These are phyloP conservation scores for Palaemon carinicauda DNA, from an alignment of 1,140 invertebrate species.

Conservation along the genomic window DNA sequence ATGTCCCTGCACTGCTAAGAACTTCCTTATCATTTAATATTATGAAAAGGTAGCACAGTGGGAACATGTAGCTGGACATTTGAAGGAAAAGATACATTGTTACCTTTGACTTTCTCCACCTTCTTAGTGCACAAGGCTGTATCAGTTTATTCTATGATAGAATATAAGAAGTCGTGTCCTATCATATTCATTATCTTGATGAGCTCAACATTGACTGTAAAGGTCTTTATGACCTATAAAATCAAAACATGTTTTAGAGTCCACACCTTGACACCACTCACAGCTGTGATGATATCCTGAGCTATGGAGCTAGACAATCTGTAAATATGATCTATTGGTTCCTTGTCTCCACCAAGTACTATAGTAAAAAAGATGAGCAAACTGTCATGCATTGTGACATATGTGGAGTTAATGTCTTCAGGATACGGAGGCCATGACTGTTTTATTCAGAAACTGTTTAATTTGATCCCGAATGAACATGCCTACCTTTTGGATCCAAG, in stretches of 20 bases:
- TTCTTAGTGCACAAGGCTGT: conserved; percentile 22
- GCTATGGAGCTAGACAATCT: too few relatives aligned
- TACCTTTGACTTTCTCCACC: background rate
- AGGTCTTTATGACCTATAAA: background rate
- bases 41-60: background rate
- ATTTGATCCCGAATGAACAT: too few relatives aligned
- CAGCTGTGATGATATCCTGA: background rate
- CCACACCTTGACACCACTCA: background rate
- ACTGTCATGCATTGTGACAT: too few relatives aligned
- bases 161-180: background rate
- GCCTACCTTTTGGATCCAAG: too few relatives aligned
- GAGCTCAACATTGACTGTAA: conserved; percentile 26
- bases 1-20: background rate
- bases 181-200: conserved; percentile 2
- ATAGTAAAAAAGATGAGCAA: too few relatives aligned
- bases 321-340: too few relatives aligned
- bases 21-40: conserved; percentile 12
- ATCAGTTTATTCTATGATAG: background rate
- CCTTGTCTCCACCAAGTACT: too few relatives aligned
- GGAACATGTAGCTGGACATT: background rate
- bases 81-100: background rate
- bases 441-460: too few relatives aligned
- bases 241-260: background rate
- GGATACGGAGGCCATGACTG: too few relatives aligned
- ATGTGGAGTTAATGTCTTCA: too few relatives aligned